Conservation (phyloP, 2,888 invertebrate species). For the Pristionchus mayeri region DNA sequence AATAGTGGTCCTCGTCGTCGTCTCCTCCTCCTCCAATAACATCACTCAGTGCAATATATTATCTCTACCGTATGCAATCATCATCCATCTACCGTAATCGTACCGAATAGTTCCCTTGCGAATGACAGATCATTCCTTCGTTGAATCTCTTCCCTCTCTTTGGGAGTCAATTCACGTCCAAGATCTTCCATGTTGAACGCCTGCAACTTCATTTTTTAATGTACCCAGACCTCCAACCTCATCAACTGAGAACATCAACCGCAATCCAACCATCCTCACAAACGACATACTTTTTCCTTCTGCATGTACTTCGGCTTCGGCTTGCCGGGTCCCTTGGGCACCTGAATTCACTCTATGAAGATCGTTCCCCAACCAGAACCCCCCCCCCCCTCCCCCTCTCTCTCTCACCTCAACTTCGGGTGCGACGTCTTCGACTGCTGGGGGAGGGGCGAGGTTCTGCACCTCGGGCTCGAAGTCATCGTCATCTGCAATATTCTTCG, state of each 20-base stretch:
- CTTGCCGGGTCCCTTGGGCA: slow-evolving; percentile 27
- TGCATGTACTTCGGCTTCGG: slow-evolving; percentile 51
- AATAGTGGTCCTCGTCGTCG: slow-evolving; percentile 49
- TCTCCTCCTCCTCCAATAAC: slow-evolving; percentile 10
- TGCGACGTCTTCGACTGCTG: slow-evolving; percentile 44
- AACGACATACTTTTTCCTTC: slow-evolving; percentile 18
- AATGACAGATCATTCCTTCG: slow-evolving; percentile 56
- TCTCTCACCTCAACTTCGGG: slow-evolving; percentile 14
- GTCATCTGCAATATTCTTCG: slow-evolving; percentile 60
- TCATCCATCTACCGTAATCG: too few relatives aligned
- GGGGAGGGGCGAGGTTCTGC: slow-evolving; percentile 47
- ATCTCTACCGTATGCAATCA: background rate
- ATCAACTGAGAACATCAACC: background rate
- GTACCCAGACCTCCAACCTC: too few relatives aligned
- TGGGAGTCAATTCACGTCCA: slow-evolving; percentile 61
- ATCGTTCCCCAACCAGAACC: too few relatives aligned
- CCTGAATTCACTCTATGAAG: background rate
- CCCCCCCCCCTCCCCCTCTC: too few relatives aligned
- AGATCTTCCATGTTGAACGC: slow-evolving; percentile 60
- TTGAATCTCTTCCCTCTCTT: slow-evolving; percentile 62
- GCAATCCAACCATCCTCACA: background rate
- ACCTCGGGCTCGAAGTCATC: slow-evolving; percentile 66
- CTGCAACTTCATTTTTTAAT: too few relatives aligned
- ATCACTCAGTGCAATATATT: background rate
- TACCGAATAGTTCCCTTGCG: slow-evolving; percentile 63